Base-by-base conservation (phyloP, 2,797 vertebrate species). In the Siniperca undulata region DNA sequence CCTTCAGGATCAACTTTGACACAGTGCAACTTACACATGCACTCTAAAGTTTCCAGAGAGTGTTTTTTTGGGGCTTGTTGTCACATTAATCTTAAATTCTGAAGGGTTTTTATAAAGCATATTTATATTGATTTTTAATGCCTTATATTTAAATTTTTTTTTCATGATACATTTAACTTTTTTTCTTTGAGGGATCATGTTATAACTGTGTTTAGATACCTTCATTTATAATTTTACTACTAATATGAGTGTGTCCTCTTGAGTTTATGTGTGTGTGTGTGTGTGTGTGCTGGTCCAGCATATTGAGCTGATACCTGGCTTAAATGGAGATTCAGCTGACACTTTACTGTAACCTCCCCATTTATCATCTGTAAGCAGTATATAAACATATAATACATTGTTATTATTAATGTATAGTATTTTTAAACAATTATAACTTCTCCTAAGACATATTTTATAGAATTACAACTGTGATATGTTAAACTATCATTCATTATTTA, bases 1-100 rank as follows among this genome's bases (percentile, higher is more conserved):
- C 68, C 58, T 76, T 24, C 48, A 68, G 52, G 38, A 80, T 4
- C 12, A 67, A 79, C 27, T 82, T 80, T 73, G 61, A 66, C 61
- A 58, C 14, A 46, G 16, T 34, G 13, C 44, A 74, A 30, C 67
- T 82, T 66, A 44, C 64, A 74, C 66, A 70, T 30, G 34, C 16
- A 46, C 58, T 65, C 17, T 66, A 38, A 60, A 60, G 22, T 70
- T 80, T 74, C 58, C 9, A 46, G 40, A 42, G 7, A 66, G 68
- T 24, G n/a, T 59, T 53, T 14, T 38, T 67, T 19, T 19, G 1
- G 3, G 27, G 14, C 7, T 53, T 56, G 1, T 68, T 48, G 24
- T 48, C n/a, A 53, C n/a, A 22, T 46, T 20, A 4, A 69, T 1
- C 14, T 22, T 10, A 27, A 46, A 50, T 14, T 68, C 14, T 62